Percentiles rank a stretch among this genome's conserved stretches.
Evolutionary conservation across 2,113 vertebrate genomes (phyloP).

Genomic region (Clupea harengus): DNA sequence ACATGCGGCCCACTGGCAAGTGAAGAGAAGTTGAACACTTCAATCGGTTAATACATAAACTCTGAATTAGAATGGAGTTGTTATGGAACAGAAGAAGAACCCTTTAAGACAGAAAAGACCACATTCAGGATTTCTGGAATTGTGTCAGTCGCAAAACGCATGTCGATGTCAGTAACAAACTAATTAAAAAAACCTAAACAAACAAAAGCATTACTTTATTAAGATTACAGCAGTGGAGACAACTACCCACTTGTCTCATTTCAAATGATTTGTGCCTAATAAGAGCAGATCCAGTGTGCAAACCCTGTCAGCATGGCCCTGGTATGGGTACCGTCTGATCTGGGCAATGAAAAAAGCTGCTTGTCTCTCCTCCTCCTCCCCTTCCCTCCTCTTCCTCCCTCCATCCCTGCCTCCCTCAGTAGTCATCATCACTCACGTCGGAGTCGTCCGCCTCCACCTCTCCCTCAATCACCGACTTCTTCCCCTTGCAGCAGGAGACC

Average conservation of each 20-base stretch:
- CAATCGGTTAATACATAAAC: neutral
- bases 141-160: neutral
- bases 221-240: neutral
- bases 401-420: slow-evolving; percentile 26
- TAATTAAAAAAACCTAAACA: neutral
- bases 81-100: neutral
- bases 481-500: slow-evolving; percentile 94
- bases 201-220: neutral
- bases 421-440: slow-evolving; percentile 91
- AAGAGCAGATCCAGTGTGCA: slow-evolving; percentile 7
- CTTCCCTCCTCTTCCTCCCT: neutral
- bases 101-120: neutral
- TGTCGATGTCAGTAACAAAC: neutral
- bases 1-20: neutral
- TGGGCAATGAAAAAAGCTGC: neutral
- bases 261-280: neutral
- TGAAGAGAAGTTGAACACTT: neutral
- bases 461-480: slow-evolving; percentile 95
- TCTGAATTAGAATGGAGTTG: neutral
- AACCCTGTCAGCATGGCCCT: neutral
- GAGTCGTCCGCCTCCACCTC: slow-evolving; percentile 93
- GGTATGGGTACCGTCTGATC: neutral
- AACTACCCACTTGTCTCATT: neutral
- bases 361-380: slow-evolving; percentile 6
- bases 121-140: neutral